Evolutionary conservation across 2,113 vertebrate genomes (phyloP).

Genomic region (Odontophorus gujanensis): DNA sequence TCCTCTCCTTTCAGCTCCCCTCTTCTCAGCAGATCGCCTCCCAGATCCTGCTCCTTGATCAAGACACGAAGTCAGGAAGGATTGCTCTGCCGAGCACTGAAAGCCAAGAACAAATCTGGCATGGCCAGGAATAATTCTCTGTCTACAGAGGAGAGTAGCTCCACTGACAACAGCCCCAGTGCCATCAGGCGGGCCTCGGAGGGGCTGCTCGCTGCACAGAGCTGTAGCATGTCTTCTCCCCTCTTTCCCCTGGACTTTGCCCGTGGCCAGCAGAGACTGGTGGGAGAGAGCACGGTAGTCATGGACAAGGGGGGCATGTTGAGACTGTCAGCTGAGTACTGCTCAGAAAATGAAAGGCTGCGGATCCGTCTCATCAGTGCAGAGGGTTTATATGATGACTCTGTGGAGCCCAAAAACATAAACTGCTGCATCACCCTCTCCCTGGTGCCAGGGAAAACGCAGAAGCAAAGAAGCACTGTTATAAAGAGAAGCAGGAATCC

Average conservation of each 20-base stretch:
- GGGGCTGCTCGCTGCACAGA: constrained; percentile 50
- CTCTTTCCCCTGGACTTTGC: constrained; percentile 76
- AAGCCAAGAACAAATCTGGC: constrained; percentile 66
- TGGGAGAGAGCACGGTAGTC: constrained; percentile 82
- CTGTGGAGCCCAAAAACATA: constrained; percentile 81
- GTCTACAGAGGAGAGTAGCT: constrained; percentile 90
- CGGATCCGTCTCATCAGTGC: constrained; percentile 86
- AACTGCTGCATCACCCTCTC: constrained; percentile 88
- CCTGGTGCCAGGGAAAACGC: constrained; percentile 83
- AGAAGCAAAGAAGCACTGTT: constrained; percentile 87
- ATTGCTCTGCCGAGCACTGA: constrained; percentile 77
- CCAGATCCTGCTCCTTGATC: constrained; percentile 74
- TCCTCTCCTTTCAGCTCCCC: constrained; percentile 87
- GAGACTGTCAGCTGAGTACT: constrained; percentile 86
- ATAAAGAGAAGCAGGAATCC: constrained; percentile 90
- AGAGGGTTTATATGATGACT: constrained; percentile 80
- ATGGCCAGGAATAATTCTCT: constrained; percentile 85
- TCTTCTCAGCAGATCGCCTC: constrained; percentile 77
- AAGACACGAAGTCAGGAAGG: constrained; percentile 85
- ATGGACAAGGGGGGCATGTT: constrained; percentile 82
- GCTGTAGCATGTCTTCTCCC: constrained; percentile 8
- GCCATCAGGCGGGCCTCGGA: constrained; percentile 83
- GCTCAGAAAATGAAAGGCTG: constrained; percentile 81
- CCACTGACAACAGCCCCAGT: constrained; percentile 89
- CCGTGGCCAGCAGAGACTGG: constrained; percentile 75